Percentiles rank a stretch among this genome's conserved stretches.
Conservation (phyloP, 1,140 invertebrate genomes). For the Telenomus remus region DNA sequence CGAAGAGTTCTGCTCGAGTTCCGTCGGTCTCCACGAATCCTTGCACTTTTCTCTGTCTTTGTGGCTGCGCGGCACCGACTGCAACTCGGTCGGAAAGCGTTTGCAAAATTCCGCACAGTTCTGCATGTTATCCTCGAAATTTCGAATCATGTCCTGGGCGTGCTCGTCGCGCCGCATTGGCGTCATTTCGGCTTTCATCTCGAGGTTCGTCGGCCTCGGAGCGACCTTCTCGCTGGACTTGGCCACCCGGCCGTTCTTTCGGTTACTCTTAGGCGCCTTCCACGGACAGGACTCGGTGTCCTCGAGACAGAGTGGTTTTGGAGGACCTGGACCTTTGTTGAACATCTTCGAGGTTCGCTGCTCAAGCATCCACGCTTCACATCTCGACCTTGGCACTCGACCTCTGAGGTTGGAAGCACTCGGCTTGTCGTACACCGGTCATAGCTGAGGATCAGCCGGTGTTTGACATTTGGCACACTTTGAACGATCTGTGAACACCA, state of each 20-base stretch:
- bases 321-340: conserved; percentile 66
- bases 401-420: conserved; percentile 11
- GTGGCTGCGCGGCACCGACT: conserved; percentile 68
- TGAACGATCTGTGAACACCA: conserved; percentile 18
- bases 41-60: conserved; percentile 72
- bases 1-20: no score
- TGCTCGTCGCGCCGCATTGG: conserved; percentile 7
- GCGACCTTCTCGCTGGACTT: conserved; percentile 34
- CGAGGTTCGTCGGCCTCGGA: conserved; percentile 7
- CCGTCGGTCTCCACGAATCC: conserved; percentile 72
- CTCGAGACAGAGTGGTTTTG: conserved; percentile 29
- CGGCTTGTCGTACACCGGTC: no score
- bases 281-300: conserved; percentile 1
- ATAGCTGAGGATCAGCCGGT: not conserved
- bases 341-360: conserved; percentile 64
- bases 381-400: not conserved
- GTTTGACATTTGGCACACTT: conserved; percentile 33
- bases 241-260: conserved; percentile 20
- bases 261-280: conserved; percentile 34
- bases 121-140: conserved; percentile 47
- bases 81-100: conserved; percentile 71
- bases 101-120: conserved; percentile 56
- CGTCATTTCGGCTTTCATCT: conserved; percentile 2
- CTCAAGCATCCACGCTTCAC: conserved; percentile 16
- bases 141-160: not conserved